Conservation (phyloP, 2,113 vertebrate species). For the Argyrosomus japonicus region DNA sequence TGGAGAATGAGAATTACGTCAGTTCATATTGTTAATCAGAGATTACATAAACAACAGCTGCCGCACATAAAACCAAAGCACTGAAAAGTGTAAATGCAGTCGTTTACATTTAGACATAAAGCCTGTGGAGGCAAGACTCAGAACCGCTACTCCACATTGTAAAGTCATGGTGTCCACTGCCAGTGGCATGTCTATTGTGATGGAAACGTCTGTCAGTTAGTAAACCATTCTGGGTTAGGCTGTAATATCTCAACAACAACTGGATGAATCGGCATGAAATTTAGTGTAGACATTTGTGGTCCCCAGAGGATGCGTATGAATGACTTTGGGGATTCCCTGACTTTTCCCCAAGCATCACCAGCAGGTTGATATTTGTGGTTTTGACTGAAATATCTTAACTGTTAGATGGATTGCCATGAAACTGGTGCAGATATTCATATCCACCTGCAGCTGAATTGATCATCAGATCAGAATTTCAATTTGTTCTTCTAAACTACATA, state of each 20-base stretch:
- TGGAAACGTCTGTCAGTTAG: background rate
- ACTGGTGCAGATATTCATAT: background rate
- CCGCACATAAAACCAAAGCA: conserved; percentile 37
- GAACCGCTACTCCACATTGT: background rate
- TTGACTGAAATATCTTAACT: background rate
- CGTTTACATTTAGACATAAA: background rate
- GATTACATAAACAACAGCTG: conserved; percentile 48
- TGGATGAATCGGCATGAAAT: background rate
- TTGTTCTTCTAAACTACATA: too few species aligned
- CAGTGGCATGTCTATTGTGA: background rate
- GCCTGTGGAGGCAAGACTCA: background rate
- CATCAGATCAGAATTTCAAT: background rate
- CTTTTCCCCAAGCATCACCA: background rate
- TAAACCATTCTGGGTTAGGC: background rate
- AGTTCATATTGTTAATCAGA: conserved; percentile 48
- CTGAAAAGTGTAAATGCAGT: conserved; percentile 6
- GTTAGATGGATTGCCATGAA: background rate
- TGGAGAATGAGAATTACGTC: conserved; percentile 46
- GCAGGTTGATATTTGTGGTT: background rate
- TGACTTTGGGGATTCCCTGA: background rate
- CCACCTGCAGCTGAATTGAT: background rate
- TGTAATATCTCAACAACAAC: background rate
- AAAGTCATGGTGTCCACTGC: background rate
- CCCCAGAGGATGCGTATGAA: background rate
- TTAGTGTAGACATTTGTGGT: background rate